These are phyloP conservation scores for Salvelinus namaycush DNA, from an alignment of 2,113 vertebrate genomes.

Conservation along the genomic window DNA sequence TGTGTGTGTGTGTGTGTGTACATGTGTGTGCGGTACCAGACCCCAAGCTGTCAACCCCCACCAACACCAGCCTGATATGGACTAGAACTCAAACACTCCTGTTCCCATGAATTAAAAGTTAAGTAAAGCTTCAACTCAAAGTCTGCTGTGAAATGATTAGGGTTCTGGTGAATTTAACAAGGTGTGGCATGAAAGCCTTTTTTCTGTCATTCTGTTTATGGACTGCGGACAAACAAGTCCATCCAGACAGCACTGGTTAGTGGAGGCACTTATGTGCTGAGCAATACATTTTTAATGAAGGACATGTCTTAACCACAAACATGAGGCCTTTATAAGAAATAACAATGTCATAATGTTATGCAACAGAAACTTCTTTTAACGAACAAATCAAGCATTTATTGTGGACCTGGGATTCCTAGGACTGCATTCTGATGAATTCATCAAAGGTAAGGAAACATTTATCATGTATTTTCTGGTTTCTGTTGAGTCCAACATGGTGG, in stretches of 20 bases:
- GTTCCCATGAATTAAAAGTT: conserved; percentile 62
- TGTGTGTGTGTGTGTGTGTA: too few species aligned
- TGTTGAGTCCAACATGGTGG: too few species aligned
- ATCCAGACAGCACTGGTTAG: conserved; percentile 41
- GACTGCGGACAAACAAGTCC: conserved; percentile 33
- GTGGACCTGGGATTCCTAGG: too few species aligned
- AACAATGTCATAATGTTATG: neutral
- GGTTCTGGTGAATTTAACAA: conserved; percentile 66
- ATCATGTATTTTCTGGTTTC: too few species aligned
- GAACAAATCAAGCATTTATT: too few species aligned
- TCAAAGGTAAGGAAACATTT: too few species aligned
- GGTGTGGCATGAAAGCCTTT: conserved; percentile 56
- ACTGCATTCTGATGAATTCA: too few species aligned
- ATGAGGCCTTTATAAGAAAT: neutral
- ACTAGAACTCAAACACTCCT: conserved; percentile 43
- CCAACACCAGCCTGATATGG: conserved; percentile 27
- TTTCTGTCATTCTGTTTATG: conserved; percentile 19
- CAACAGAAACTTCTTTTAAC: neutral
- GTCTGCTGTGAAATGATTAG: conserved; percentile 55
- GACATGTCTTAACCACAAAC: too few species aligned
- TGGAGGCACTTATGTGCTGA: neutral
- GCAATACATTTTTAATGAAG: too few species aligned
- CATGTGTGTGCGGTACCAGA: neutral
- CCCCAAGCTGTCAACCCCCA: neutral
- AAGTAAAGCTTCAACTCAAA: conserved; percentile 44